Evolutionary conservation across 2,113 vertebrate genomes (phyloP), one percentile per base, ranked within the genome.

Genomic region (Pimephales promelas): DNA sequence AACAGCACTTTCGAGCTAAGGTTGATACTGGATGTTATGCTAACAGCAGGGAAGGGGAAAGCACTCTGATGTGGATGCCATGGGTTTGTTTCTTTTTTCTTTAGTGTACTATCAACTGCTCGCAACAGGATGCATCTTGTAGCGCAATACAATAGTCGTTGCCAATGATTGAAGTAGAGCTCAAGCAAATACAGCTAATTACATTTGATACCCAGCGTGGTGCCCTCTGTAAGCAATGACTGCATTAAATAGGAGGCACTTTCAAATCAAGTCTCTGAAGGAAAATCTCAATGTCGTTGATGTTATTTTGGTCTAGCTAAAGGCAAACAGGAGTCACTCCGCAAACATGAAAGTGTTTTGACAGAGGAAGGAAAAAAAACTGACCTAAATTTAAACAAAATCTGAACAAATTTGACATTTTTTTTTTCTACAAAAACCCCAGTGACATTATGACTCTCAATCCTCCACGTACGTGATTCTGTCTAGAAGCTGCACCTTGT

Each of bases 171-270:
- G 61, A 45, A 70, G 61, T 18, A 57, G 57, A 87, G 78, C 83
- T 59, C 74, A 18, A 74, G 59, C 68, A n/a, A 84, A 82, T 71
- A 82, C 31, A 52, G 73, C 73, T 85, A 85, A 87, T 87, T 82
- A 85, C 68, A 61, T 18, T 24, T 74, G 40, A 40, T 56, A 66
- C 61, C 24, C 82, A 77, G 61, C 61, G 20, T 59, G 70, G 62
- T 73, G 31, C 26, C 71, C 34, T 71, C 31, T 54, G 52, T 57
- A 56, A 54, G 73, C 82, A 83, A 52, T 10, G 73, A 57, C 62
- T 61, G n/a, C n/a, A 78, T 61, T 61, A 40, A 45, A 43, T 26
- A 78, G 1, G 56, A 61, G 22, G 31, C 36, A 40, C 52, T 57
- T 77, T 57, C 31, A 77, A 57, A 77, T 77, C 74, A 57, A 77